These are phyloP conservation scores for Cyclophora albipunctata DNA, from an alignment of 2,888 invertebrate genomes.

Conservation along the genomic window DNA sequence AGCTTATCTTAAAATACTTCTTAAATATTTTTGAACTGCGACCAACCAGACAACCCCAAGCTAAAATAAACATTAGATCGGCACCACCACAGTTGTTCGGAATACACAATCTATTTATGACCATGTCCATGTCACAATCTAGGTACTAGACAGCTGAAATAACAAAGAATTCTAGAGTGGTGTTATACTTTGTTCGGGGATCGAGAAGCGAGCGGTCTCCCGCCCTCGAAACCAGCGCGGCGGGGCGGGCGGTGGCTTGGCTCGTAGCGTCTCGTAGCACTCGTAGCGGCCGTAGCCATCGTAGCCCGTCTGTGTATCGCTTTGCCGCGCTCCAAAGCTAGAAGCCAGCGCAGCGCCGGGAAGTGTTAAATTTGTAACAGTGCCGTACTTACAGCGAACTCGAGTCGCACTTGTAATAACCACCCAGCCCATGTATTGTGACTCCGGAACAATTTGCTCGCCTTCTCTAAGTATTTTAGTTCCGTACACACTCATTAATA, in stretches of 20 bases:
- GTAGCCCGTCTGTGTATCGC: not conserved
- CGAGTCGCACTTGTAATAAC: slow-evolving; percentile 20
- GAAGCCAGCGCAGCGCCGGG: slow-evolving; percentile 28
- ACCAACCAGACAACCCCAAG: no score
- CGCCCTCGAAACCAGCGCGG: not conserved
- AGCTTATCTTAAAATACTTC: no score
- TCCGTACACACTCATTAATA: slow-evolving; percentile 32
- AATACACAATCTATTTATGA: no score
- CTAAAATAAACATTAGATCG: no score
- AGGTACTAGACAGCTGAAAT: no score
- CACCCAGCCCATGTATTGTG: slow-evolving; percentile 14
- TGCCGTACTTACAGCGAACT: slow-evolving; percentile 19
- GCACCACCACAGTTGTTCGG: no score
- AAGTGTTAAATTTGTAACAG: slow-evolving; percentile 39
- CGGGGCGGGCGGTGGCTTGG: not conserved
- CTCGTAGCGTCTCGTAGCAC: not conserved
- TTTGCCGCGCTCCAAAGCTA: slow-evolving; percentile 17
- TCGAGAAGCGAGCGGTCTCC: no score
- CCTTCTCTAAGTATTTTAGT: slow-evolving; percentile 25
- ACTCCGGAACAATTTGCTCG: slow-evolving; percentile 17
- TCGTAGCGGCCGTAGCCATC: not conserved
- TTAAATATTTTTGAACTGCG: no score
- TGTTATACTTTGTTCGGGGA: no score
- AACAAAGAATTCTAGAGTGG: no score
- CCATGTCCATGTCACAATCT: no score